A percentile compares a stretch with the other conserved stretches of the same genome.
Evolutionary conservation across 2,113 vertebrate species (phyloP).

Genomic region (Gymnorhina tibicen): DNA sequence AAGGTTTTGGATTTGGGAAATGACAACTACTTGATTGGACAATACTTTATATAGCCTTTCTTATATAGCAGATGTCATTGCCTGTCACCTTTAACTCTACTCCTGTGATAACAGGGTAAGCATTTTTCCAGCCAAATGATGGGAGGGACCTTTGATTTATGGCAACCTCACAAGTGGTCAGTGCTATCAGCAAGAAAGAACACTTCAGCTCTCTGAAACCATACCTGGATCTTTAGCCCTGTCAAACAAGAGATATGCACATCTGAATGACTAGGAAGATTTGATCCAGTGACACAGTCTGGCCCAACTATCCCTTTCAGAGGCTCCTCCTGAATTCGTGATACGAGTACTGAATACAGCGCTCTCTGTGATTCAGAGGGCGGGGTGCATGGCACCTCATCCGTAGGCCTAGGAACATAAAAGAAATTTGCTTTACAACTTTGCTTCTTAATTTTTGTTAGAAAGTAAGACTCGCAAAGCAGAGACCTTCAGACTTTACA

Average conservation of each 20-base stretch:
- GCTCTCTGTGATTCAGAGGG: conserved; percentile 81
- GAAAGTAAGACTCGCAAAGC: neutral
- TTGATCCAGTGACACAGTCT: conserved; percentile 93
- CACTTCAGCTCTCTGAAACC: neutral
- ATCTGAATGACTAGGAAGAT: conserved; percentile 93
- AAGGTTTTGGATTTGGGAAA: neutral
- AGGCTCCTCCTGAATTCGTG: conserved; percentile 78
- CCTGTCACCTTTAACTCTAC: neutral
- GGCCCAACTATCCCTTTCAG: conserved; percentile 78
- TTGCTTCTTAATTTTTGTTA: neutral
- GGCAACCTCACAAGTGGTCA: neutral
- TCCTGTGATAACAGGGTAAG: neutral
- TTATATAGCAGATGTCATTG: neutral
- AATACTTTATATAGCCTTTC: neutral
- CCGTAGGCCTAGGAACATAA: conserved; percentile 40
- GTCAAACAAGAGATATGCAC: conserved; percentile 91
- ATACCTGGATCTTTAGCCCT: conserved; percentile 90
- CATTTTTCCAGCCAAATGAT: neutral
- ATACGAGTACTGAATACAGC: conserved; percentile 72
- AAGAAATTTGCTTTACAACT: neutral
- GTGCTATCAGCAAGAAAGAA: neutral
- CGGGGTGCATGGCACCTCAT: conserved; percentile 63
- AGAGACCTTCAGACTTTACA: neutral
- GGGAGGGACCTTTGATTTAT: neutral
- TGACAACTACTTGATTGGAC: neutral